A percentile compares a stretch with the other conserved stretches of the same genome.
Conservation (phyloP, 2,797 vertebrate genomes). For the Nasua narica region DNA sequence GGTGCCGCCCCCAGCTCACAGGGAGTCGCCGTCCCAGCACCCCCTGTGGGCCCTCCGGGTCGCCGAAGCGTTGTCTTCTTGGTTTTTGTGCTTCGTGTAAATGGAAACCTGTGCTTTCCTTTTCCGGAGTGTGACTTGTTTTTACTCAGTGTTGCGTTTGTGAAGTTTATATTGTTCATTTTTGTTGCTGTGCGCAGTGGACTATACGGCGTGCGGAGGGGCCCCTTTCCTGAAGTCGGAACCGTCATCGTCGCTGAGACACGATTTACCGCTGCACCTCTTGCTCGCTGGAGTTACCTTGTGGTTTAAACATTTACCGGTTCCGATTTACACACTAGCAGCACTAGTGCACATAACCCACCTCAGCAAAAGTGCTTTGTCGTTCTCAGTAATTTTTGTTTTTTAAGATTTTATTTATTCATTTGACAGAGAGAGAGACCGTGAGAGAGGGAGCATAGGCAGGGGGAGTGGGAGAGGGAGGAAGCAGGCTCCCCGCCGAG, state of each 20-base stretch:
- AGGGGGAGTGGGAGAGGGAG: too few species aligned
- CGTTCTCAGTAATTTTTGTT: background rate
- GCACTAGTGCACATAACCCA: background rate
- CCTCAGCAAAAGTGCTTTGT: background rate
- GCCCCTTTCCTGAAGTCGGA: background rate
- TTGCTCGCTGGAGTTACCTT: background rate
- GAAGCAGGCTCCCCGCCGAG: too few species aligned
- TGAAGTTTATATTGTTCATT: background rate
- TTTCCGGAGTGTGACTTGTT: background rate
- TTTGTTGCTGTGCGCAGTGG: background rate
- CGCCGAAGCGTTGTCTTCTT: background rate
- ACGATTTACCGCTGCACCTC: rapidly evolving
- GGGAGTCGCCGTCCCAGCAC: background rate
- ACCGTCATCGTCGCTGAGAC: background rate
- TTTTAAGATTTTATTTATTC: too few species aligned
- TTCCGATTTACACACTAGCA: background rate
- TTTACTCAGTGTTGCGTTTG: rapidly evolving
- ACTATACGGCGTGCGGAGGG: background rate
- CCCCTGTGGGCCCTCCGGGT: background rate
- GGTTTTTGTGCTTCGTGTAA: background rate
- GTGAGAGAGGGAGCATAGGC: too few species aligned
- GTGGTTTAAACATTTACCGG: background rate
- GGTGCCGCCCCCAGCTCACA: background rate
- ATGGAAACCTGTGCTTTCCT: background rate
- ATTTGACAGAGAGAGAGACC: too few species aligned